Evolutionary conservation across 2,797 vertebrate genomes (phyloP).

Genomic region (Neopelma chrysocephalum): DNA sequence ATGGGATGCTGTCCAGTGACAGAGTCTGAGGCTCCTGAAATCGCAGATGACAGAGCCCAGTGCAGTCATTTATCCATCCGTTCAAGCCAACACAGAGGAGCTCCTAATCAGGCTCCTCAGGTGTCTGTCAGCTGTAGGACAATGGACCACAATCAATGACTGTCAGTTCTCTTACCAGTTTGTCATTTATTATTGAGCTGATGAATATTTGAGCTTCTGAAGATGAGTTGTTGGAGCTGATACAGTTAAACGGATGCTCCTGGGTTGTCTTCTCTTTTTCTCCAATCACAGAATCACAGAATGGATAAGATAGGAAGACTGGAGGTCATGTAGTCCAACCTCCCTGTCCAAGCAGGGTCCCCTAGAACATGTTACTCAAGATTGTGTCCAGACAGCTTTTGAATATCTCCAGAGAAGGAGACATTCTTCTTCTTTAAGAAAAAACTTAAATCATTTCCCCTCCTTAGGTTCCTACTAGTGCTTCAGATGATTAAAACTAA

Average conservation of each 20-base stretch:
- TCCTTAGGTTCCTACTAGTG: neutral
- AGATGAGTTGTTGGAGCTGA: neutral
- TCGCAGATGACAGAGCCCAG: neutral
- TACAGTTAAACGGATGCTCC: neutral
- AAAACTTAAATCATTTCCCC: neutral
- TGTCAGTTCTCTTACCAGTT: slow-evolving; percentile 5
- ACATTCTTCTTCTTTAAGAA: neutral
- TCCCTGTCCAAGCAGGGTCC: neutral
- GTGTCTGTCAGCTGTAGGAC: slow-evolving; percentile 39
- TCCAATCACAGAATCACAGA: neutral
- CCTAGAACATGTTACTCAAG: neutral
- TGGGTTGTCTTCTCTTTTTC: neutral
- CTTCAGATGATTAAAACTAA: neutral
- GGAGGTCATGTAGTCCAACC: neutral
- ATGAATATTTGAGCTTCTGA: neutral
- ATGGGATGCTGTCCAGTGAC: neutral
- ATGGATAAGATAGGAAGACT: neutral
- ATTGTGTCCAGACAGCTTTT: neutral
- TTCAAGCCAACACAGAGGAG: neutral
- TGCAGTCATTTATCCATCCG: neutral
- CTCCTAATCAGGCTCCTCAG: slow-evolving; percentile 51
- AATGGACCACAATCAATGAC: neutral
- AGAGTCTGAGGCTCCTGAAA: neutral
- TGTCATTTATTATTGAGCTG: neutral
- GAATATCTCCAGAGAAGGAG: neutral